Conservation (phyloP, 1,140 invertebrate species). For the Anoplolepis gracilipes region DNA sequence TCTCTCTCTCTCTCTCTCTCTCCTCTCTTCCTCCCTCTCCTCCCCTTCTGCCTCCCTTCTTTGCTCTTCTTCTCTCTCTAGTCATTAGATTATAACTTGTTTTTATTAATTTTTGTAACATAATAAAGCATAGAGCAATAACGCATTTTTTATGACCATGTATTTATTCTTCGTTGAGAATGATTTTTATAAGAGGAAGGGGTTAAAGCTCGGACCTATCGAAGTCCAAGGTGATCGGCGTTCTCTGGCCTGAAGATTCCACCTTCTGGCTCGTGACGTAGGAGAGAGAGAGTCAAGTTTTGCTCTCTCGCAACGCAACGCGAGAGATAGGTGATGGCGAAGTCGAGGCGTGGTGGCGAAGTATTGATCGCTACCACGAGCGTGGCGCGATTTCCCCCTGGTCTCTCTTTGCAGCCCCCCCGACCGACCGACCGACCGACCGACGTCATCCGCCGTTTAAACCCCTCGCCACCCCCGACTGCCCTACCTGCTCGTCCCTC, state of each 20-base stretch:
- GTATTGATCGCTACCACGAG: slow-evolving; percentile 80
- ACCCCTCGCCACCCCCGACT: slow-evolving; percentile 73
- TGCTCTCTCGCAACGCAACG: slow-evolving; percentile 62
- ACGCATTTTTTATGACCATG: neutral
- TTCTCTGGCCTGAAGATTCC: slow-evolving; percentile 63
- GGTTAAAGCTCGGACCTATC: slow-evolving; percentile 46
- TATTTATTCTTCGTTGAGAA: slow-evolving; percentile 8
- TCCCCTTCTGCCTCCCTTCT: too few species aligned
- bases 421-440: slow-evolving; percentile 65
- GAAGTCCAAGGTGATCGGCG: slow-evolving; percentile 59
- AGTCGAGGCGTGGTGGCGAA: slow-evolving; percentile 83
- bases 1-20: too few species aligned
- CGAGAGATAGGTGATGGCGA: slow-evolving; percentile 77
- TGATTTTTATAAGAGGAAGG: neutral
- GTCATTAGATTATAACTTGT: neutral
- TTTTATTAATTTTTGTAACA: slow-evolving; percentile 10
- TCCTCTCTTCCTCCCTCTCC: too few species aligned
- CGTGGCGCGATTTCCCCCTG: slow-evolving; percentile 79
- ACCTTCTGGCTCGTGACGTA: slow-evolving; percentile 58
- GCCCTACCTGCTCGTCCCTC: slow-evolving; percentile 7
- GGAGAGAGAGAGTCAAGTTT: slow-evolving; percentile 79
- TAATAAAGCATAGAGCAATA: neutral
- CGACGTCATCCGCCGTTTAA: slow-evolving; percentile 80
- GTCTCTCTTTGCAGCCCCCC: slow-evolving; percentile 53
- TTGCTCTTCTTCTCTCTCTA: too few species aligned